Percentiles rank a stretch among this genome's conserved stretches.
Evolutionary conservation across 2,888 invertebrate species (phyloP).

Genomic region (Ganaspis brasiliensis): DNA sequence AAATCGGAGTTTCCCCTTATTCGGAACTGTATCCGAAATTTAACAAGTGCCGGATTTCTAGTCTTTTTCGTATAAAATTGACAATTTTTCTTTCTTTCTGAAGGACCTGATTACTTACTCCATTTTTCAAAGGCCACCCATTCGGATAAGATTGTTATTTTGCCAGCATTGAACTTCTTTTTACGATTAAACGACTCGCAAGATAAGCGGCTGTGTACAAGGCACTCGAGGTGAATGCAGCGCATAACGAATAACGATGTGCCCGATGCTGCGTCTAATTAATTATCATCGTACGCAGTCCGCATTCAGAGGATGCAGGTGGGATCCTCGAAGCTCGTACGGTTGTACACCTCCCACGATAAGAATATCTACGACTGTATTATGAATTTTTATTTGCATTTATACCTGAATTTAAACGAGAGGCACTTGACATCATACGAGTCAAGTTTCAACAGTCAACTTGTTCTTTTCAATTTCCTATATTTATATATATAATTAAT

Average conservation of each 20-base stretch:
- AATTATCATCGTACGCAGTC: constrained; percentile 45
- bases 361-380: constrained; percentile 39
- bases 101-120: neutral
- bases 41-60: no score
- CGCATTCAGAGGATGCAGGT: constrained; percentile 38
- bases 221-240: constrained; percentile 32
- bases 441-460: constrained; percentile 1
- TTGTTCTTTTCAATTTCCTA: constrained; percentile 14
- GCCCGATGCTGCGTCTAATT: constrained; percentile 44
- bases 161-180: constrained; percentile 22
- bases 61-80: no score
- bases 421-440: constrained; percentile 15
- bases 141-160: neutral
- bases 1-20: no score
- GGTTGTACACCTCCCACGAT: constrained; percentile 36
- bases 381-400: constrained; percentile 32
- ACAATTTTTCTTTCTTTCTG: neutral
- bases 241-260: constrained; percentile 26
- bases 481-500: neutral
- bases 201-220: constrained; percentile 28
- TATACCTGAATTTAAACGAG: neutral
- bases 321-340: constrained; percentile 8
- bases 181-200: constrained; percentile 35
- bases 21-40: no score
- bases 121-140: constrained; percentile 6